Conservation (phyloP, 2,113 vertebrate species). For the Ifrita kowaldi region DNA sequence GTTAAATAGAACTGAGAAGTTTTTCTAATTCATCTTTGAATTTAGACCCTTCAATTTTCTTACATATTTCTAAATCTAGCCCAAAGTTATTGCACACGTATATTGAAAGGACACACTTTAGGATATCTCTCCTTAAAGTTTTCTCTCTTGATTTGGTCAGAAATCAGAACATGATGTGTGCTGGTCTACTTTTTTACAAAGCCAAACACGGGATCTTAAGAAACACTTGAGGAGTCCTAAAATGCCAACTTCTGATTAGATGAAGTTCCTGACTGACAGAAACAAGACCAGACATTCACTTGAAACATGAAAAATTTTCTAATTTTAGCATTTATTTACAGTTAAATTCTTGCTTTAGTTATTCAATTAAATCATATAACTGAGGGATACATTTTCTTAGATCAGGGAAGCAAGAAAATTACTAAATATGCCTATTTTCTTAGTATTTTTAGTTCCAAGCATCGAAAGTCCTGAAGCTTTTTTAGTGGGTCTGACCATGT, state of each 20-base stretch:
- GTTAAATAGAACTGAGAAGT: not conserved
- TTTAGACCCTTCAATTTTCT: not conserved
- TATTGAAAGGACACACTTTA: not conserved
- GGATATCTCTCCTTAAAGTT: not conserved
- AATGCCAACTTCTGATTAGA: not conserved
- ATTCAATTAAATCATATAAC: not conserved
- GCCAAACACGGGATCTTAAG: not conserved
- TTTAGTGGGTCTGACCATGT: not conserved
- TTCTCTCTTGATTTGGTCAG: not conserved
- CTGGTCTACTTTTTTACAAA: not conserved
- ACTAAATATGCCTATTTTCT: not conserved
- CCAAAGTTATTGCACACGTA: accelerated
- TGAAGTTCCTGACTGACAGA: not conserved
- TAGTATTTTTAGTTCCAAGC: not conserved
- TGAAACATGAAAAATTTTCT: not conserved
- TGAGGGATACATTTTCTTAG: not conserved
- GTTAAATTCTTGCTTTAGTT: not conserved
- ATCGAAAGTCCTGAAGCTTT: not conserved
- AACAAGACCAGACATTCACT: not conserved
- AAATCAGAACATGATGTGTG: not conserved
- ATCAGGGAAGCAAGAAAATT: not conserved
- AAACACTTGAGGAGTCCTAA: not conserved
- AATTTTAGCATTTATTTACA: not conserved
- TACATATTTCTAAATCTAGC: not conserved
- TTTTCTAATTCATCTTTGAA: not conserved